phyloP scores from a whole-genome alignment of 2,888 invertebrate species.

The Machimus atricapillus region DNA sequence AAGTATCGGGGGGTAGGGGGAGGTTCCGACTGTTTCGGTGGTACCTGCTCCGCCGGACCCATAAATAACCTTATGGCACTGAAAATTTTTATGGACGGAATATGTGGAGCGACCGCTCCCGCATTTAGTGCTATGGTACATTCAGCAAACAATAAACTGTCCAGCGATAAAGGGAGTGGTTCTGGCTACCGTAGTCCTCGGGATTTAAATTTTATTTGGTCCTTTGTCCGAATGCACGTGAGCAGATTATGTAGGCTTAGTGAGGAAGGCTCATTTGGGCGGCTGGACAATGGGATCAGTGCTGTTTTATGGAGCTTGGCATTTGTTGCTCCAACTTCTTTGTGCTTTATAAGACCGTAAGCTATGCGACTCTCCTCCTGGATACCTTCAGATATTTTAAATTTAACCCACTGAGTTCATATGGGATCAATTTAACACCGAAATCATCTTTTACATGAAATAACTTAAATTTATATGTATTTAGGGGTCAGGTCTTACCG shows the following conservation, averaged over 20 bases:
- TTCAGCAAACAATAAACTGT: neutral
- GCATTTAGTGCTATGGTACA: neutral
- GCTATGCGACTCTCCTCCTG: neutral
- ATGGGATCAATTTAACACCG: neutral
- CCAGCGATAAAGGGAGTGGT: conserved; percentile 1
- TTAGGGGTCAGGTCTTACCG: neutral
- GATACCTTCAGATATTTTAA: neutral
- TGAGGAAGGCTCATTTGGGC: neutral
- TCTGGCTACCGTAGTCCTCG: neutral
- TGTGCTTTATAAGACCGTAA: neutral
- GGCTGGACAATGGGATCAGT: neutral
- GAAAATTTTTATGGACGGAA: conserved; percentile 7
- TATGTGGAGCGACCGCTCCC: neutral
- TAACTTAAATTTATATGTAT: neutral
- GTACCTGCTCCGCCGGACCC: neutral
- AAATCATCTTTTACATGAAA: neutral
- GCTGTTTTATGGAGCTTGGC: neutral
- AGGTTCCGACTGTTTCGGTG: neutral
- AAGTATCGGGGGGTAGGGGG: neutral
- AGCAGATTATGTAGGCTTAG: neutral
- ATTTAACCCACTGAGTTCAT: neutral
- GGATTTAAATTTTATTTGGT: conserved; percentile 21
- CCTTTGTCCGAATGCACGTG: neutral
- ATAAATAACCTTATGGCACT: conserved; percentile 3
- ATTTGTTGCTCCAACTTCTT: neutral